Evolutionary conservation across 2,888 invertebrate species (phyloP).

Genomic region (Phlogophora meticulosa): DNA sequence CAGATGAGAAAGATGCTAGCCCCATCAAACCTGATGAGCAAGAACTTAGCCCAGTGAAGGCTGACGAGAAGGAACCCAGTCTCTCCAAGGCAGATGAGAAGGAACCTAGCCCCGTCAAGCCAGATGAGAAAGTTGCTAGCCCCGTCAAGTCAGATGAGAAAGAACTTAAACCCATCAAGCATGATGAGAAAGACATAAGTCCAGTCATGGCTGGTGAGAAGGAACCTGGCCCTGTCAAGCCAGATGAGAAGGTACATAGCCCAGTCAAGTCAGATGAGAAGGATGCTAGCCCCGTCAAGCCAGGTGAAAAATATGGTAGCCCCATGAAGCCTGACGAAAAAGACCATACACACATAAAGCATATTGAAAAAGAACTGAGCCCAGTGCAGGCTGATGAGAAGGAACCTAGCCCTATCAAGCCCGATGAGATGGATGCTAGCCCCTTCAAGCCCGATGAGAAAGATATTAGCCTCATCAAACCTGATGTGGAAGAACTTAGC

Average conservation of each 20-base stretch:
- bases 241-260: neutral
- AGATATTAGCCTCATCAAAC: constrained; percentile 22
- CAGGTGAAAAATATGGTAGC: neutral
- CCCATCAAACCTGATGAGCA: constrained; percentile 23
- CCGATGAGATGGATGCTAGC: neutral
- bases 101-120: constrained; percentile 15
- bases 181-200: constrained; percentile 39
- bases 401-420: neutral
- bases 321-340: neutral
- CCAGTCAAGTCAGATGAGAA: neutral
- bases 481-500: constrained; percentile 1
- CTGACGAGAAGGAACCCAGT: constrained; percentile 4
- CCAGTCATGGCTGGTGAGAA: constrained; percentile 33
- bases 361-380: neutral
- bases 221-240: constrained; percentile 8
- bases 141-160: constrained; percentile 22
- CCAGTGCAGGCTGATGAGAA: neutral
- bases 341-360: neutral
- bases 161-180: neutral
- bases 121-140: constrained; percentile 17
- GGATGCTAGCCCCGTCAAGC: neutral
- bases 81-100: constrained; percentile 1
- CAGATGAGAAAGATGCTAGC: constrained; percentile 39
- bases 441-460: constrained; percentile 11
- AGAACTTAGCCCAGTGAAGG: constrained; percentile 14